These are phyloP conservation scores for Cinclus mexicanus DNA, from an alignment of 2,113 vertebrate species.

Conservation along the genomic window DNA sequence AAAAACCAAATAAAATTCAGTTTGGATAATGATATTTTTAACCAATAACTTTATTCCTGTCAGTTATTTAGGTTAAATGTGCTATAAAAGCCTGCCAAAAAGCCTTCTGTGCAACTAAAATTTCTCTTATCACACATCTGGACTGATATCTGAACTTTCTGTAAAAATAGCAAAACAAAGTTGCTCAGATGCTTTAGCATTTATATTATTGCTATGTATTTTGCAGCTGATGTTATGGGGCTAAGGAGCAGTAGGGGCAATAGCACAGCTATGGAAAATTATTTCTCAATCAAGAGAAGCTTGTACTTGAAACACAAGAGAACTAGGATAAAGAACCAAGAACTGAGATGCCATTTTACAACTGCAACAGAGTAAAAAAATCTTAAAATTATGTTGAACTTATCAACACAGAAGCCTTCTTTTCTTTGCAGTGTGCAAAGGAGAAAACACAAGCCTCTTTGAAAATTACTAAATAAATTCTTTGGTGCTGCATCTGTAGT, in stretches of 20 bases:
- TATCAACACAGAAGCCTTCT: not conserved
- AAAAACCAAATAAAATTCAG: not conserved
- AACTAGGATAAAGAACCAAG: not conserved
- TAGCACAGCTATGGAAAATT: not conserved
- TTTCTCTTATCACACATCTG: not conserved
- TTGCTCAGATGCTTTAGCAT: not conserved
- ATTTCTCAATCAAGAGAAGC: not conserved
- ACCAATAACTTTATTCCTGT: not conserved
- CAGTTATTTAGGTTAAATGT: not conserved
- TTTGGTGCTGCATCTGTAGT: not conserved
- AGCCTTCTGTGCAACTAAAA: not conserved
- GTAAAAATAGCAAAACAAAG: slow-evolving; percentile 1
- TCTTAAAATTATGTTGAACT: not conserved
- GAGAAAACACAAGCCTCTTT: not conserved
- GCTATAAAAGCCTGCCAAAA: not conserved
- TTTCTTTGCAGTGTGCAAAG: not conserved
- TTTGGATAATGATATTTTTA: not conserved
- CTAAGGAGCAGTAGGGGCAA: not conserved
- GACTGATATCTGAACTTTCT: slow-evolving; percentile 26
- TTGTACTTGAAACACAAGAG: not conserved
- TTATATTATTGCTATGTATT: not conserved
- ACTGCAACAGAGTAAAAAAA: not conserved
- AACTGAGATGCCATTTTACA: not conserved
- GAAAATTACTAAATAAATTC: not conserved
- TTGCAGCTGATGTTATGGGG: not conserved